Evolutionary conservation across 2,113 vertebrate species (phyloP).

Genomic region (Chaenogobius annularis): DNA sequence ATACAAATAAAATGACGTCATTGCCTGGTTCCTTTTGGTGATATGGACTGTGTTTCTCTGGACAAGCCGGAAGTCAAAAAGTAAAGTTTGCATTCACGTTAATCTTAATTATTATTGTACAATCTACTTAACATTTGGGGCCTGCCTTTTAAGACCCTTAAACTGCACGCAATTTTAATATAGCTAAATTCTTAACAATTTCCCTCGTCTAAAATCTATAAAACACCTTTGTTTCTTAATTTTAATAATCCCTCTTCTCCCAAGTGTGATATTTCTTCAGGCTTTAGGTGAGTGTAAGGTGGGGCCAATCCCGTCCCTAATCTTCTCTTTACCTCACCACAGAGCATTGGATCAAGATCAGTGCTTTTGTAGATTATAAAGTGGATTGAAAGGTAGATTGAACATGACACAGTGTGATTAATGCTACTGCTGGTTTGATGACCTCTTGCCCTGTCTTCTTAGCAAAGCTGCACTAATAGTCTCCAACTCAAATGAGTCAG

Average conservation of each 20-base stretch:
- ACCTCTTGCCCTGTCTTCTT: constrained; percentile 66
- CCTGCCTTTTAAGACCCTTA: neutral
- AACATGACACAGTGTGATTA: constrained; percentile 68
- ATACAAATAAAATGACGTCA: neutral
- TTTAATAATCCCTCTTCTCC: constrained; percentile 57
- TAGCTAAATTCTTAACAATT: no score
- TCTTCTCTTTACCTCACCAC: constrained; percentile 51
- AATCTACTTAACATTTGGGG: no score
- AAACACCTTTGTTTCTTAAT: constrained; percentile 39
- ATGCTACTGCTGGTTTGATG: constrained; percentile 62
- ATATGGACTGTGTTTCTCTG: no score
- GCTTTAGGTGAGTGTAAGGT: constrained; percentile 36
- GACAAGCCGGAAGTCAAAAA: no score
- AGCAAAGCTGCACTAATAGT: constrained; percentile 66
- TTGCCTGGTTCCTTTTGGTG: no score
- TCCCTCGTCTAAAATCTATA: constrained; percentile 18
- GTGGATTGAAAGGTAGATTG: constrained; percentile 72
- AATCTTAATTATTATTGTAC: neutral
- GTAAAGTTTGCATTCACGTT: neutral
- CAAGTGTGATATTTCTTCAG: constrained; percentile 45
- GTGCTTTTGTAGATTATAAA: constrained; percentile 64
- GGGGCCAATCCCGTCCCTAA: constrained; percentile 44
- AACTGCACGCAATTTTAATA: no score
- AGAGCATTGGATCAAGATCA: constrained; percentile 22
- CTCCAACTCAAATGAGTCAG: constrained; percentile 72